Conservation (phyloP, 2,888 invertebrate species). For the Andrena marginata region DNA sequence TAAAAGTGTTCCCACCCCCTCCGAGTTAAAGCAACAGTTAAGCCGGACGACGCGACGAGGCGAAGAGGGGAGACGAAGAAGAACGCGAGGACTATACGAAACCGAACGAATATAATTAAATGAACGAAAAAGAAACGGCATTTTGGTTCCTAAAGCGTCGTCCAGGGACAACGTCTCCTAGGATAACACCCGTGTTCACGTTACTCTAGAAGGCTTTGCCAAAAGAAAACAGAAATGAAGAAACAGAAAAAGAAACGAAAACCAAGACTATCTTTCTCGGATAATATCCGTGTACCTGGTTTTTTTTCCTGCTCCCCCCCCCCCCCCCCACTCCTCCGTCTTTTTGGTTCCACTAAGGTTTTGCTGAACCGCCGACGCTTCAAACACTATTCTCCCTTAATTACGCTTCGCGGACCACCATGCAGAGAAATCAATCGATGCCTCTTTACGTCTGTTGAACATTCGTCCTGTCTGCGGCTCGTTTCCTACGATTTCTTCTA, state of each 20-base stretch:
- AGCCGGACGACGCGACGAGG: constrained; percentile 9
- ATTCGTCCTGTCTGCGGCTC: constrained; percentile 4
- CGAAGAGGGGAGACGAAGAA: constrained; percentile 4
- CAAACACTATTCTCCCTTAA: constrained; percentile 22
- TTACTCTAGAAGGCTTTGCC: constrained; percentile 22
- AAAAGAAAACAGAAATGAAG: neutral
- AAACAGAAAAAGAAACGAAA: neutral
- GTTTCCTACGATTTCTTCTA: constrained; percentile 13
- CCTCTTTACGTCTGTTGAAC: neutral
- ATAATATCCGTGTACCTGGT: constrained; percentile 16
- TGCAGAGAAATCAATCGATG: neutral
- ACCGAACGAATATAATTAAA: neutral
- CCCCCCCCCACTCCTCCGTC: constrained; percentile 8
- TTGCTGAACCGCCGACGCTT: neutral
- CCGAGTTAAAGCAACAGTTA: neutral
- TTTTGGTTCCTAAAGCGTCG: constrained; percentile 70
- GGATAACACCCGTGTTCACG: constrained; percentile 37
- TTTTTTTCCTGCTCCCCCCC: constrained; percentile 2
- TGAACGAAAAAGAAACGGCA: neutral
- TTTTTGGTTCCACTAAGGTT: constrained; percentile 3
- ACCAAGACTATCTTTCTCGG: constrained; percentile 25
- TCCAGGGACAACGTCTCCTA: constrained; percentile 52
- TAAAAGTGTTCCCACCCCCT: constrained; percentile 13
- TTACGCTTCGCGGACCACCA: neutral
- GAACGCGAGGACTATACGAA: constrained; percentile 25